phyloP scores from a whole-genome alignment of 2,888 invertebrate species.

The Deroplatys truncata region DNA sequence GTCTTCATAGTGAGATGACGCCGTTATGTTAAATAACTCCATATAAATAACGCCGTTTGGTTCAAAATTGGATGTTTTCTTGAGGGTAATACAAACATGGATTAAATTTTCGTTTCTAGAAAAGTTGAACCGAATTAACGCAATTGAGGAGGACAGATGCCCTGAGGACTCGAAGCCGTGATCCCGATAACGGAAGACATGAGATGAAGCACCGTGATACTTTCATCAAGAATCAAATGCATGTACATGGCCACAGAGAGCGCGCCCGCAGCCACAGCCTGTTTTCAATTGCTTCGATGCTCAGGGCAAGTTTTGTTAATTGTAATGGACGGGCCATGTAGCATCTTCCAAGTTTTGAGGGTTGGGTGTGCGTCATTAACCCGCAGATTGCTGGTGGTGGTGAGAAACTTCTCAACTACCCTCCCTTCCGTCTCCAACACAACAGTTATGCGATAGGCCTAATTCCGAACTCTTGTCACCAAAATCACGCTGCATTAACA shows the following conservation, averaged over 20 bases:
- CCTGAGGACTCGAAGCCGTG: too few relatives aligned
- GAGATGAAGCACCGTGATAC: background rate
- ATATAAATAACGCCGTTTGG: too few relatives aligned
- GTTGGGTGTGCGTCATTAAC: background rate
- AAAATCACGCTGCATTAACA: too few relatives aligned
- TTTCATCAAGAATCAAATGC: background rate
- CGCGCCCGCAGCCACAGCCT: background rate
- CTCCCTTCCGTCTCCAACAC: background rate
- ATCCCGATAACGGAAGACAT: background rate
- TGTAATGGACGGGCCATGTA: constrained; percentile 6
- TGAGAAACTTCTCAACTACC: background rate
- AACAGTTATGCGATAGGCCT: background rate
- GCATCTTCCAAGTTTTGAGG: background rate
- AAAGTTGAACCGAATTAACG: too few relatives aligned
- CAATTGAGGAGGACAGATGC: too few relatives aligned
- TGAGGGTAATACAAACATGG: too few relatives aligned
- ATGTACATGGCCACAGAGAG: background rate
- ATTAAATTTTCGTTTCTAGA: too few relatives aligned
- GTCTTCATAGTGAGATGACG: too few relatives aligned
- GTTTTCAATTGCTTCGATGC: background rate
- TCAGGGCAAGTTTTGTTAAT: background rate
- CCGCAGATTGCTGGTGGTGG: background rate
- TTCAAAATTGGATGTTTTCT: too few relatives aligned
- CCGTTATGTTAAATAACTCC: too few relatives aligned
- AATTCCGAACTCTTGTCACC: background rate